Evolutionary conservation across 2,113 vertebrate genomes (phyloP), one percentile per base, ranked within the genome.

Genomic region (Geococcyx californianus): DNA sequence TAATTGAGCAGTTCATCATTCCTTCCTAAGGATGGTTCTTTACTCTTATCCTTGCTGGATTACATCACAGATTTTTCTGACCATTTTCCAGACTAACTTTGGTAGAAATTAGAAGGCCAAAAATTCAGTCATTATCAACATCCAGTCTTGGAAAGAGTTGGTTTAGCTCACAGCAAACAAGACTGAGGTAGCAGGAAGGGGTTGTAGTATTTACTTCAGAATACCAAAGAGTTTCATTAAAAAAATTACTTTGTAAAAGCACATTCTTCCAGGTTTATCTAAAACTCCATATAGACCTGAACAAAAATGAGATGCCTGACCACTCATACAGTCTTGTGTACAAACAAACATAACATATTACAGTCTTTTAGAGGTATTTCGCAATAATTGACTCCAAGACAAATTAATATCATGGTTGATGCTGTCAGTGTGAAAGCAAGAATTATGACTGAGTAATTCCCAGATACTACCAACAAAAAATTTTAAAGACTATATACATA

Each of bases 211-310:
- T 95, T 96, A 89, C 95, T 98, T 80, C 97, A 94, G 97, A 97
- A 97, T 97, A 96, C 76, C 94, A 97, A 97, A 98, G 94, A 91
- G 83, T 98, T 97, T 97, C 95, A 98, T 98, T 93, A 97, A 87
- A 97, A 98, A 97, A 34, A 28, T 55, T 67, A 72, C 75, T 95
- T 63, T 59, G 47, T 98, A 98, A 99, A 98, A 98, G 95, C 98
- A 98, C 97, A 98, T 98, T 98, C 97, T 97, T 97, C 87, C 85
- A 97, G 91, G 64, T 98, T 98, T 98, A 95, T 98, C 97, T 98
- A 98, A 98, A 98, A 98, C 97, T 98, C 70, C 83, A 97, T 96
- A 96, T 70, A 95, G 87, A 89, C 93, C 74, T 82, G 83, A 97
- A 98, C 87, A 97, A 98, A 98, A 98, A 93, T 76, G 93, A 96